Percentiles rank a stretch among this genome's conserved stretches.
Evolutionary conservation across 2,797 vertebrate species (phyloP).

Genomic region (Scolopax rusticola): DNA sequence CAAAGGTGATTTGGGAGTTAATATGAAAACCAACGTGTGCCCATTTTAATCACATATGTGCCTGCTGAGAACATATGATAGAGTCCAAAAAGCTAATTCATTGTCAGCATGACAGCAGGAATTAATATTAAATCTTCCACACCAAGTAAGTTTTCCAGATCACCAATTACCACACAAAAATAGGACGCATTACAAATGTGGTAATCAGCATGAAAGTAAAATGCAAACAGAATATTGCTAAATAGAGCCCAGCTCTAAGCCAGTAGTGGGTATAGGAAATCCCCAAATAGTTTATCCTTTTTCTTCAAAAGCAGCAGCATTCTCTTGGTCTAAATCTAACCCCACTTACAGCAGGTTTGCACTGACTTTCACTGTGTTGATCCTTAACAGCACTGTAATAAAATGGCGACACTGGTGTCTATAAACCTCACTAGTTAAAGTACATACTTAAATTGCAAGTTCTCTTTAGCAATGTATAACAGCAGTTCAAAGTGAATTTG

Average conservation of each 20-base stretch:
- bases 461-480: background rate
- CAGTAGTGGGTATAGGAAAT: background rate
- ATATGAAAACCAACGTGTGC: slow-evolving; percentile 21
- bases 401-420: background rate
- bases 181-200: background rate
- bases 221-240: background rate
- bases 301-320: background rate
- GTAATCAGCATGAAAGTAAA: slow-evolving; percentile 13
- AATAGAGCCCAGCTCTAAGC: background rate
- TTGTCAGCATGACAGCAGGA: slow-evolving; percentile 49
- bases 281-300: background rate
- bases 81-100: slow-evolving; percentile 67
- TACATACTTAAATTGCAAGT: background rate
- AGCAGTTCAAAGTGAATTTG: background rate
- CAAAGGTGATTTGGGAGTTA: slow-evolving; percentile 46
- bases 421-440: background rate
- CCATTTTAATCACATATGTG: slow-evolving; percentile 67
- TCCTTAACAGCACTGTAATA: background rate
- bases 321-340: background rate
- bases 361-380: background rate
- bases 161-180: slow-evolving; percentile 35
- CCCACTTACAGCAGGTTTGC: background rate
- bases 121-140: slow-evolving; percentile 53
- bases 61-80: slow-evolving; percentile 70
- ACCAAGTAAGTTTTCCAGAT: slow-evolving; percentile 30